Evolutionary conservation across 2,888 invertebrate species (phyloP).

Genomic region (Automeris io): DNA sequence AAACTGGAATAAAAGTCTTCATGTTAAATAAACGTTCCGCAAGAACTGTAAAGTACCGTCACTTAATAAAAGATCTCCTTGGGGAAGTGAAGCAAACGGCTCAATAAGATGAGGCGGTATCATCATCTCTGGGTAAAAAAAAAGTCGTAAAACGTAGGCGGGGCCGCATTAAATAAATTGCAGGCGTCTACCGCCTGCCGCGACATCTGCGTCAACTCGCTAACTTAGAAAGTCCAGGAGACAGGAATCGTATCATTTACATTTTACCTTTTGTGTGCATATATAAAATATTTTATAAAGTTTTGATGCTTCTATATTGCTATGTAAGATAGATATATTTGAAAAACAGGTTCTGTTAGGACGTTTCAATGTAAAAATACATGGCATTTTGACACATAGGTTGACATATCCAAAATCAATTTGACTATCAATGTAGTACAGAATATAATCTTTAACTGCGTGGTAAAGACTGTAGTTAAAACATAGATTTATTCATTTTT

Average conservation of each 20-base stretch:
- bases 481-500: too few relatives aligned
- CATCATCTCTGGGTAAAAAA: slow-evolving; percentile 54
- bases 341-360: too few relatives aligned
- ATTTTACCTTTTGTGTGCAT: too few relatives aligned
- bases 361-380: too few relatives aligned
- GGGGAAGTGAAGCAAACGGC: slow-evolving; percentile 60
- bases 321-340: too few relatives aligned
- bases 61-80: slow-evolving; percentile 66
- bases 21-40: slow-evolving; percentile 33
- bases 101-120: slow-evolving; percentile 65
- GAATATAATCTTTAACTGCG: too few relatives aligned
- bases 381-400: too few relatives aligned
- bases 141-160: slow-evolving; percentile 61
- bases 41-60: slow-evolving; percentile 51
- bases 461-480: too few relatives aligned
- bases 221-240: slow-evolving; percentile 19
- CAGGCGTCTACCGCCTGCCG: slow-evolving; percentile 47
- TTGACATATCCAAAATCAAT: too few relatives aligned
- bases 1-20: slow-evolving; percentile 24
- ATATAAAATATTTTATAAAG: too few relatives aligned
- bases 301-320: too few relatives aligned
- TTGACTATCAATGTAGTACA: too few relatives aligned
- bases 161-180: slow-evolving; percentile 68
- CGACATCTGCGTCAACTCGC: slow-evolving; percentile 48
- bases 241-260: neutral